These are phyloP conservation scores for Orthosia gracilis DNA, from an alignment of 2,888 invertebrate species.

Conservation along the genomic window DNA sequence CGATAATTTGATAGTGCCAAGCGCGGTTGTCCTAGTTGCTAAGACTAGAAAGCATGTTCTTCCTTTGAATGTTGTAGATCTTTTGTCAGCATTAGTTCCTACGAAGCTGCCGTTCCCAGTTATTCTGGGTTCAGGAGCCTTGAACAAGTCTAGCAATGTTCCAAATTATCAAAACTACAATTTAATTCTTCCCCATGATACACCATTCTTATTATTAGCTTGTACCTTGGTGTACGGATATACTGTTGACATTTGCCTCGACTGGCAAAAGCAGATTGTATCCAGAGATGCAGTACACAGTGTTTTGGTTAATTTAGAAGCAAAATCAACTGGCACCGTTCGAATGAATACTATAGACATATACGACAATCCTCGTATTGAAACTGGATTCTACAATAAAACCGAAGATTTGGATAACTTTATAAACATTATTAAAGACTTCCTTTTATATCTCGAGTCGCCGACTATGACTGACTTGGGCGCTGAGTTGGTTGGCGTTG, in stretches of 20 bases:
- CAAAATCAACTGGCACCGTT: constrained; percentile 80
- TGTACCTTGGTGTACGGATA: constrained; percentile 30
- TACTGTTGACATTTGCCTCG: constrained; percentile 63
- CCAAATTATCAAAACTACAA: constrained; percentile 28
- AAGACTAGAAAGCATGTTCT: constrained; percentile 9
- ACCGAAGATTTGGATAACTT: constrained; percentile 43
- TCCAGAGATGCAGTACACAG: constrained; percentile 51
- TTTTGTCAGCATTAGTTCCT: neutral
- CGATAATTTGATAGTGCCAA: constrained; percentile 39
- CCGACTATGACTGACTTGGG: constrained; percentile 51
- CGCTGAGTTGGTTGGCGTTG: constrained; percentile 61
- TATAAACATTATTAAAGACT: constrained; percentile 47
- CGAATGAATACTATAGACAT: constrained; percentile 62
- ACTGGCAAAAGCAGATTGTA: constrained; percentile 75
- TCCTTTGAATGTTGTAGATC: accelerated
- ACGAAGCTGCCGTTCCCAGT: constrained; percentile 45
- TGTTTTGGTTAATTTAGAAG: constrained; percentile 52
- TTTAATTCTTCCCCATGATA: constrained; percentile 51
- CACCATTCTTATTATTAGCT: constrained; percentile 31
- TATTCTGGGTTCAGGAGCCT: constrained; percentile 46
- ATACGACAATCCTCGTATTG: constrained; percentile 60
- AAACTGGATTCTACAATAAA: constrained; percentile 37
- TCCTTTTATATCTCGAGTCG: constrained; percentile 54
- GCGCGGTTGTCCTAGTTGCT: constrained; percentile 6
- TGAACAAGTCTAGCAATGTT: constrained; percentile 25